Evolutionary conservation across 2,113 vertebrate genomes (phyloP), one percentile per base, ranked within the genome.

Genomic region (Okapia johnstoni): DNA sequence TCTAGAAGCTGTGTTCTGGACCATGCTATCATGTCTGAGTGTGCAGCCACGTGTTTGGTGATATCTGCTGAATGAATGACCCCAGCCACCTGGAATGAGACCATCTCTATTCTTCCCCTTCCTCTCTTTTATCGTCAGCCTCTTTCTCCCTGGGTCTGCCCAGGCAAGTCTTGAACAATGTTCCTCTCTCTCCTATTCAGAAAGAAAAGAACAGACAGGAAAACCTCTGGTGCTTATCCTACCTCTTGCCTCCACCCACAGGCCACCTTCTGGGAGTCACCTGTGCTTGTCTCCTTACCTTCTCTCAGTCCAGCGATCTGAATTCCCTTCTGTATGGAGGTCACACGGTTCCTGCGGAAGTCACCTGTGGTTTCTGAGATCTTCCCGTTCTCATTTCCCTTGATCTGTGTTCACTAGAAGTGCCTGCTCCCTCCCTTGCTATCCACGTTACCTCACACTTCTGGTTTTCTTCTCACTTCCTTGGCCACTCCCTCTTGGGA

Each of bases 401-500:
- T 15, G 46, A 4, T 11, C 12, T 40, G 16, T 55, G 54, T 14
- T n/a, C 26, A 16, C 23, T 13, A 1, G 54, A 46, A 80, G 7
- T 3, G 7, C 12, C 43, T 30, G 5, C 30, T 17, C 7, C 33
- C 25, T 50, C 50, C 40, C 70, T 50, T 36, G 73, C 76, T 1
- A 0, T 46, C 19, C 30, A 0, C 0, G 0, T 1, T 7, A 6
- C 55, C 23, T 25, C 76, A 16, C 0, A 0, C 26, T 36, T 61
- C 73, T 28, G 55, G 19, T 46, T 66, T 63, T 55, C 90, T 90
- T 73, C 58, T 63, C 5, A 25, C 60, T 55, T 58, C 52, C 63
- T 70, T 33, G 81, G 61, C 88, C 50, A 50, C 16, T 10, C 33
- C 25, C 57, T 26, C 26, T 70, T 48, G 85, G 30, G 3, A n/a